phyloP scores from a whole-genome alignment of 2,888 invertebrate species.

The Fissipunctia ypsillon region DNA sequence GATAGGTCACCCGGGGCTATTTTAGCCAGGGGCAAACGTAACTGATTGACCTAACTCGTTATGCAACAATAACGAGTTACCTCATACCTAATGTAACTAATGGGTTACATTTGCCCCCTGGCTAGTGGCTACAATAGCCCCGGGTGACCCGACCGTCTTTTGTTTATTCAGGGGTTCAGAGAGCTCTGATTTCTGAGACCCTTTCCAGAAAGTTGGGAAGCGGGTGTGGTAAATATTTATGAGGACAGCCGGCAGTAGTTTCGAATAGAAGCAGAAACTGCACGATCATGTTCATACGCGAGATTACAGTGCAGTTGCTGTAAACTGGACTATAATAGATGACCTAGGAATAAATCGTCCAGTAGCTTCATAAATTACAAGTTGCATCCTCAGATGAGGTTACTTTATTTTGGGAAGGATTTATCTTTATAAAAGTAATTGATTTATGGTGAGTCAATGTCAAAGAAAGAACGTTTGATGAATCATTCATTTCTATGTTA shows the following conservation, averaged over 20 bases:
- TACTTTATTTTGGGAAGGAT: slow-evolving; percentile 22
- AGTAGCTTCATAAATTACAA: slow-evolving; percentile 17
- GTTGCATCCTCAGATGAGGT: slow-evolving; percentile 16
- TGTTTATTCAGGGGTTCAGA: background rate
- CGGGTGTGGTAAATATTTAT: fast-evolving
- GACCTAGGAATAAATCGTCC: slow-evolving; percentile 39
- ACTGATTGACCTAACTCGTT: too few species aligned
- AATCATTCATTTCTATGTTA: slow-evolving; percentile 1
- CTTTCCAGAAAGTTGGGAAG: background rate
- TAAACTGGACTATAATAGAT: slow-evolving; percentile 31
- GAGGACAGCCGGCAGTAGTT: background rate
- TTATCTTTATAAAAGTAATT: background rate
- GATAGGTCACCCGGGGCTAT: too few species aligned
- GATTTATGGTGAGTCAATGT: slow-evolving; percentile 6
- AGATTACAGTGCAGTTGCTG: slow-evolving; percentile 1
- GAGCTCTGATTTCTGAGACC: background rate
- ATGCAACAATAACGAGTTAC: too few species aligned
- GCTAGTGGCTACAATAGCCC: too few species aligned
- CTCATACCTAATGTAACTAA: too few species aligned
- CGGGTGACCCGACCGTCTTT: too few species aligned
- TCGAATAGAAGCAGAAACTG: background rate
- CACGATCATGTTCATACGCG: slow-evolving; percentile 1
- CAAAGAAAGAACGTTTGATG: background rate
- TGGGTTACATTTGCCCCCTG: too few species aligned
- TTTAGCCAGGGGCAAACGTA: too few species aligned